Evolutionary conservation across 1,140 invertebrate genomes (phyloP), one percentile per base, ranked within the genome.

Genomic region (Orius insidiosus): DNA sequence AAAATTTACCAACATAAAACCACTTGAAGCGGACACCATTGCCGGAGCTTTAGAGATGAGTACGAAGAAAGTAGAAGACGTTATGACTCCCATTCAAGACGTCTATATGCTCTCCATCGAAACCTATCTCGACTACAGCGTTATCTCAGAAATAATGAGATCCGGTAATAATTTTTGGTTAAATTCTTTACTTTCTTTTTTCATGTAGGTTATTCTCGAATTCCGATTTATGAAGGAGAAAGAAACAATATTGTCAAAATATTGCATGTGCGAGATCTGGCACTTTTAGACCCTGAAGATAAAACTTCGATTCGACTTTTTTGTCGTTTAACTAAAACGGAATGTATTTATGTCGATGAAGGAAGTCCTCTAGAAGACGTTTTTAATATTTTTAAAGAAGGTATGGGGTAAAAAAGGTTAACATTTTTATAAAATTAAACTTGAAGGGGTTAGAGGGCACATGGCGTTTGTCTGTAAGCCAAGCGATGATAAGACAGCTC

Each of bases 301-400:
- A 67, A 65, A 49, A 70, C 68, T 30, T 68, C 68, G 3, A 53
- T 78, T n/a, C 65, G 64, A 54, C 69, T 68, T n/a, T 58, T 76
- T 3, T 64, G 68, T 43, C 24, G 31, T 5, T 65, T 68, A 41
- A 76, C 71, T 57, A 66, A 74, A 45, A 71, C 74, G 58, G 62
- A 63, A 19, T 57, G 74, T 24, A 59, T 66, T 14, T 70, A 63
- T 56, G 68, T 74, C 11, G 68, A 69, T 55, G 66, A 69, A 53
- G 71, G 76, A 53, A 65, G 66, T 11, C 67, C 67, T 41, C 57
- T 78, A 13, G 66, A 74, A 45, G 56, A 61, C 5, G 67, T 76
- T 63, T 60, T 78, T 13, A 65, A 72, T 51, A 70, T 74, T 47
- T 78, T 78, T 54, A 69, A 72, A 54, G 70, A 74, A 64, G 74